Percentiles rank a stretch among this genome's conserved stretches.
These are phyloP conservation scores for Lacerta viridis DNA, from an alignment of 2,797 vertebrate species.

Conservation along the genomic window DNA sequence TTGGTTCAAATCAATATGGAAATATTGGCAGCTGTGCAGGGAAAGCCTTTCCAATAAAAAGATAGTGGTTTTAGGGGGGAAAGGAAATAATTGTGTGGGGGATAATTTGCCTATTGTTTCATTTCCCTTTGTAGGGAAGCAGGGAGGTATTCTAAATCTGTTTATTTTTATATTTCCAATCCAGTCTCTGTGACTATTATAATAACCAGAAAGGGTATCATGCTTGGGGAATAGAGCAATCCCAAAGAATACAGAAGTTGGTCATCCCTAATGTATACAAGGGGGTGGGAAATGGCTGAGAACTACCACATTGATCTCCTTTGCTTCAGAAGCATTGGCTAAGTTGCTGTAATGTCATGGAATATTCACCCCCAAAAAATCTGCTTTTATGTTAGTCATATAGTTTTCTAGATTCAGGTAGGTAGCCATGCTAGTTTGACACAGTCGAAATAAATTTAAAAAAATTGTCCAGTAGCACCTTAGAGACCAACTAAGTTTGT, in stretches of 20 bases:
- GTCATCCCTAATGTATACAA: neutral
- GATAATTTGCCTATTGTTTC: neutral
- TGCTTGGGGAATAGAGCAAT: neutral
- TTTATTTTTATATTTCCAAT: neutral
- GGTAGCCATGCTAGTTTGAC: no score
- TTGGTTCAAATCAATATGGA: slow-evolving; percentile 39
- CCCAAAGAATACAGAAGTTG: neutral
- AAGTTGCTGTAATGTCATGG: neutral
- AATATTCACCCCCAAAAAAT: slow-evolving; percentile 17
- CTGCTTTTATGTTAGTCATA: neutral
- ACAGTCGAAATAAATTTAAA: no score
- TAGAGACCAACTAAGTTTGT: no score
- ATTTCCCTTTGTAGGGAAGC: neutral
- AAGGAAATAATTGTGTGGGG: rapidly evolving
- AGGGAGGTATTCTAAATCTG: slow-evolving; percentile 11
- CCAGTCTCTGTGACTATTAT: neutral
- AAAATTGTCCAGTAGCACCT: no score
- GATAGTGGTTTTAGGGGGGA: neutral
- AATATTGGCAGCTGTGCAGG: slow-evolving; percentile 6
- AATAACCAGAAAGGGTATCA: neutral
- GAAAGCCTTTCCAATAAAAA: neutral
- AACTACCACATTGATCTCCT: neutral
- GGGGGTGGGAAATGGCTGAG: neutral
- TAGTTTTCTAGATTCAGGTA: no score
- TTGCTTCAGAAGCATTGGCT: neutral